These are phyloP conservation scores for Apostichopus californicus DNA, from an alignment of 35 echinoderm and acorn worm genomes.

Conservation along the genomic window DNA sequence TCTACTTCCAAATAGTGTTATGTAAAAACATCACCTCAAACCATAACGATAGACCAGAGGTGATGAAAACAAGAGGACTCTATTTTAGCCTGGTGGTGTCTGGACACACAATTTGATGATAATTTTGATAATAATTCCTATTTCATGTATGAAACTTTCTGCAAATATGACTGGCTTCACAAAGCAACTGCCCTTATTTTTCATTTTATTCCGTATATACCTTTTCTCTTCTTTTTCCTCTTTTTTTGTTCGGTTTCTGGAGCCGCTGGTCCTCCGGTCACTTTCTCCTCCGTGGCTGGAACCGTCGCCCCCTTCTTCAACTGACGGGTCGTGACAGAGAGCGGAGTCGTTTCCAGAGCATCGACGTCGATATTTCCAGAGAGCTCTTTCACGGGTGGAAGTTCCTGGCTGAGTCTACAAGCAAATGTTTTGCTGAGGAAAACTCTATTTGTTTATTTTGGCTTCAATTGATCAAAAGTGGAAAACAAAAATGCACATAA, in stretches of 20 bases:
- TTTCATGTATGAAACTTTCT: no score
- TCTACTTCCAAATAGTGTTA: no score
- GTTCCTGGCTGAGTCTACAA: slow-evolving; percentile 80
- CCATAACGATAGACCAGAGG: no score
- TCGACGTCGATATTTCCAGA: slow-evolving; percentile 83
- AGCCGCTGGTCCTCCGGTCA: not conserved
- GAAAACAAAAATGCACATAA: no score
- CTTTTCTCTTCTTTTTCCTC: slow-evolving; percentile 85
- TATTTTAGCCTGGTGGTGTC: no score
- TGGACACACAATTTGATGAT: not conserved
- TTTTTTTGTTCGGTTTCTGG: slow-evolving; percentile 74
- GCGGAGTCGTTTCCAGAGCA: slow-evolving; percentile 78
- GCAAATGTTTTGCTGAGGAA: slow-evolving; percentile 1
- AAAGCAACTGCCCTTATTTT: not conserved
- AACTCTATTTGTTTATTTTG: not conserved
- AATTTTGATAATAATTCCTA: not conserved
- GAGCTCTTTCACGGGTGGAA: slow-evolving; percentile 79
- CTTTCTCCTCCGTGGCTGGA: slow-evolving; percentile 50
- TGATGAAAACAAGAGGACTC: no score
- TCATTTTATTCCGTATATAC: not conserved
- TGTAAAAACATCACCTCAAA: no score
- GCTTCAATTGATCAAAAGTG: no score
- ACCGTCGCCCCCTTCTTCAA: slow-evolving; percentile 63
- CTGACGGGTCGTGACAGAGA: slow-evolving; percentile 64
- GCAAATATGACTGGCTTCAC: no score